Evolutionary conservation across 2,113 vertebrate genomes (phyloP).

Genomic region (Canis aureus): DNA sequence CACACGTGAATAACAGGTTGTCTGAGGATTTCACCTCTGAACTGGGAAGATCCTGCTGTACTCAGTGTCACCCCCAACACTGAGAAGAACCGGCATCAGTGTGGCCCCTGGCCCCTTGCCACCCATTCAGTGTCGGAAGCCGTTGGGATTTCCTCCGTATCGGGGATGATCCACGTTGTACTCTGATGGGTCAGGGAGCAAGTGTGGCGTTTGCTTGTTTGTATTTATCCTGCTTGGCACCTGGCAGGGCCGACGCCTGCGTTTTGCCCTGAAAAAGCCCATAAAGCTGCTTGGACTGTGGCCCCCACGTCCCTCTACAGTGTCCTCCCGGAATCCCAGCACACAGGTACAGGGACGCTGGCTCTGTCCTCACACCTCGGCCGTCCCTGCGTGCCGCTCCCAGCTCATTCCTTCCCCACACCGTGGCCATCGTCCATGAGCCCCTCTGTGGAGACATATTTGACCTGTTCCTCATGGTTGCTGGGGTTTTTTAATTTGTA

Average conservation of each 20-base stretch:
- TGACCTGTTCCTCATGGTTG: accelerated
- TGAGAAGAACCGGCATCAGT: not conserved
- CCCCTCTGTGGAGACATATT: no score
- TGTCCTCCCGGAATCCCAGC: not conserved
- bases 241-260: accelerated
- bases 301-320: not conserved
- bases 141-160: not conserved
- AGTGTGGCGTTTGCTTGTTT: not conserved
- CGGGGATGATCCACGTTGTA: accelerated
- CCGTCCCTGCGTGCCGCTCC: not conserved
- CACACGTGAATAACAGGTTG: accelerated
- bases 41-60: not conserved
- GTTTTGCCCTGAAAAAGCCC: not conserved
- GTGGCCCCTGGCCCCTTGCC: no score
- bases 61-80: accelerated
- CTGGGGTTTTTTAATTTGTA: not conserved
- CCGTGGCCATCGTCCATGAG: not conserved
- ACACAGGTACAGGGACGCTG: accelerated
- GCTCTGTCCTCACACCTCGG: not conserved
- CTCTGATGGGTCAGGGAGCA: not conserved
- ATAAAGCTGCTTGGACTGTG: not conserved
- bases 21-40: not conserved
- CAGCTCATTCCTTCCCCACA: accelerated
- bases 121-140: accelerated
- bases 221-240: not conserved